A percentile compares a stretch with the other conserved stretches of the same genome.
phyloP scores from a whole-genome alignment of 1,140 invertebrate species.

The Drosophila sucinea region DNA sequence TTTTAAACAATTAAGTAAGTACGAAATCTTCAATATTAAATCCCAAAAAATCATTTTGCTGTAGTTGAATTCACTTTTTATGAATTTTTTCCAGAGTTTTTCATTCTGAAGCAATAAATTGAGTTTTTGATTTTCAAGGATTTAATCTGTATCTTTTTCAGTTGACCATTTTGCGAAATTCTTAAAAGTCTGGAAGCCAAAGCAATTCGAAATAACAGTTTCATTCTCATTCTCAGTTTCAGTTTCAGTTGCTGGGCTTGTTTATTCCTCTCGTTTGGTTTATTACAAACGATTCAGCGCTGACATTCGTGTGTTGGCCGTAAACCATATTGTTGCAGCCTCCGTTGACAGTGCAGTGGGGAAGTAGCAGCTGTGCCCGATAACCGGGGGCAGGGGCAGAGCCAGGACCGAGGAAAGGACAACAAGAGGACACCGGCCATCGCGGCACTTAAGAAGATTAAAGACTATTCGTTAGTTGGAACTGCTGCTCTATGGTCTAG shows the following conservation, averaged over 20 bases:
- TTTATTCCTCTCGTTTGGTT: slow-evolving; percentile 50
- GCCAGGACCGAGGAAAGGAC: slow-evolving; percentile 6
- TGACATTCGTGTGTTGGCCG: slow-evolving; percentile 20
- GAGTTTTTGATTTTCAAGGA: not conserved
- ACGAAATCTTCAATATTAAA: too few relatives aligned
- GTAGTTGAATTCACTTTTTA: too few relatives aligned
- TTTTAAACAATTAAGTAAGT: too few relatives aligned
- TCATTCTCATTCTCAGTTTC: slow-evolving; percentile 7
- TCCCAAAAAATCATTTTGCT: too few relatives aligned
- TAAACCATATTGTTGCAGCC: slow-evolving; percentile 19
- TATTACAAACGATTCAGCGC: slow-evolving; percentile 43
- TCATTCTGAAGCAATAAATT: not conserved
- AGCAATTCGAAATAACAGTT: slow-evolving; percentile 3
- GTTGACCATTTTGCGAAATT: not conserved
- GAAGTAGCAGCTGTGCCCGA: slow-evolving; percentile 46
- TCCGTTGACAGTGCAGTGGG: slow-evolving; percentile 35
- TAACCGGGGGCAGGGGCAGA: slow-evolving; percentile 1
- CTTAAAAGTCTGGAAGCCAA: not conserved
- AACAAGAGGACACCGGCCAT: slow-evolving; percentile 2
- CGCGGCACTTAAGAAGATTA: slow-evolving; percentile 72
- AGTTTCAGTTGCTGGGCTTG: slow-evolving; percentile 16
- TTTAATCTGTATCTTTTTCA: not conserved
- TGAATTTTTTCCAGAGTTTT: not conserved
- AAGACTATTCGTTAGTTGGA: slow-evolving; percentile 58
- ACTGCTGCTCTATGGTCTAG: slow-evolving; percentile 17